Conservation (phyloP, 2,888 invertebrate genomes). For the Diplazon laetatorius region DNA sequence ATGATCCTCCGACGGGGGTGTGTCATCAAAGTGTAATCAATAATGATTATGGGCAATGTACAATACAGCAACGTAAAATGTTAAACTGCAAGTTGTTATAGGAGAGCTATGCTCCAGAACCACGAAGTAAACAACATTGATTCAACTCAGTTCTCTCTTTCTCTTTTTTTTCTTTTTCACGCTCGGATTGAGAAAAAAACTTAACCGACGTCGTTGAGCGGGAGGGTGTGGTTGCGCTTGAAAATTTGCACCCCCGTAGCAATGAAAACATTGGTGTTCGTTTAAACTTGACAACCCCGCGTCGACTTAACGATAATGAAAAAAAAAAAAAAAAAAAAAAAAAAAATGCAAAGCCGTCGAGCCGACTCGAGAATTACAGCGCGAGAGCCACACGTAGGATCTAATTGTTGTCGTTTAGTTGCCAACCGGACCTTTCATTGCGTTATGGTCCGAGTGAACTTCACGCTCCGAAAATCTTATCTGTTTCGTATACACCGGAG, state of each 20-base stretch:
- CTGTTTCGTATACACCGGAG: not conserved
- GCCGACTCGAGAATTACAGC: not conserved
- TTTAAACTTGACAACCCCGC: not conserved
- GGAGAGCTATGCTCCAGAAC: no score
- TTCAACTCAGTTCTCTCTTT: not conserved
- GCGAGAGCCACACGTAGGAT: not conserved
- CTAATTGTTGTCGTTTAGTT: slow-evolving; percentile 13
- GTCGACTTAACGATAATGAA: slow-evolving; percentile 5
- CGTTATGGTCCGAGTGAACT: slow-evolving; percentile 47
- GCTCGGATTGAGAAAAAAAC: slow-evolving; percentile 10
- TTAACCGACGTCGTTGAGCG: slow-evolving; percentile 26
- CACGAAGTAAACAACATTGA: no score
- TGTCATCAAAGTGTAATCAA: no score
- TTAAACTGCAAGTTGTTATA: no score
- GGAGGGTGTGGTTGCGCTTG: slow-evolving; percentile 53
- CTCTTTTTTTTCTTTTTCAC: not conserved
- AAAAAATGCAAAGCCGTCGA: not conserved
- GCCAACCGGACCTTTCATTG: slow-evolving; percentile 7
- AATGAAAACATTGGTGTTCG: no score
- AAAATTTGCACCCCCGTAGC: slow-evolving; percentile 53
- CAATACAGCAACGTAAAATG: no score
- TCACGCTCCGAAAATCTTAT: slow-evolving; percentile 52
- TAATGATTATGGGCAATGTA: no score
- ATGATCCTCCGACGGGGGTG: no score
- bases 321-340: no score